Conservation (phyloP, 2,888 invertebrate species). For the Thereva unica region DNA sequence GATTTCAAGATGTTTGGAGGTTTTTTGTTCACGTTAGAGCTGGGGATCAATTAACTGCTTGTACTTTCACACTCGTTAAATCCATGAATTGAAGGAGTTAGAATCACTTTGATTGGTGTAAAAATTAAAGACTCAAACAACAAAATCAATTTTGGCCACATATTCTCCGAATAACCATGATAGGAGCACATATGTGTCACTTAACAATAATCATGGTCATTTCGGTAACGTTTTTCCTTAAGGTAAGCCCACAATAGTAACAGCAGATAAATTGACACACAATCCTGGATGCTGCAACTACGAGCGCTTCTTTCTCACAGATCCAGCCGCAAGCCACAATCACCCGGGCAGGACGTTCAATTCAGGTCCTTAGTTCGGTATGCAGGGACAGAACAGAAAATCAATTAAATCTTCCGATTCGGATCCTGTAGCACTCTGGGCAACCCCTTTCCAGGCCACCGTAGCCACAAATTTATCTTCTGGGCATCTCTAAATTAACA, state of each 20-base stretch:
- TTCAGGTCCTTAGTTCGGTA: background rate
- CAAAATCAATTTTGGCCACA: too few relatives aligned
- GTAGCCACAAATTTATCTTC: conserved; percentile 28
- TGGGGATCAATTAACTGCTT: too few relatives aligned
- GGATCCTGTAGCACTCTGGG: conserved; percentile 12
- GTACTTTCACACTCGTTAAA: too few relatives aligned
- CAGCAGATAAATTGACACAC: conserved; percentile 11
- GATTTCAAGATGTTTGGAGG: too few relatives aligned
- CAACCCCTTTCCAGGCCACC: background rate
- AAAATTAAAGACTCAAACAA: too few relatives aligned
- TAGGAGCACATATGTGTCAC: too few relatives aligned
- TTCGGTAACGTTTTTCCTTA: too few relatives aligned
- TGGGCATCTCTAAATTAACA: conserved; percentile 34
- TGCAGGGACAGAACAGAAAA: conserved; percentile 28
- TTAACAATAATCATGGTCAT: too few relatives aligned
- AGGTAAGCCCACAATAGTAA: conserved; percentile 2
- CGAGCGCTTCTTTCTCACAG: background rate
- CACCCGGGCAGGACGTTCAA: conserved; percentile 11
- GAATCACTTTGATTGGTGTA: too few relatives aligned
- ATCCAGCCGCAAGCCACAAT: conserved; percentile 15
- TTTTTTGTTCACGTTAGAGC: too few relatives aligned
- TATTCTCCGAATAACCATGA: too few relatives aligned
- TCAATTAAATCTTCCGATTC: conserved; percentile 32
- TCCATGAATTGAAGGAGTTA: too few relatives aligned
- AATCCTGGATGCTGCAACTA: background rate